phyloP scores from a whole-genome alignment of 2,888 invertebrate species.

The Prionchulus punctatus region DNA sequence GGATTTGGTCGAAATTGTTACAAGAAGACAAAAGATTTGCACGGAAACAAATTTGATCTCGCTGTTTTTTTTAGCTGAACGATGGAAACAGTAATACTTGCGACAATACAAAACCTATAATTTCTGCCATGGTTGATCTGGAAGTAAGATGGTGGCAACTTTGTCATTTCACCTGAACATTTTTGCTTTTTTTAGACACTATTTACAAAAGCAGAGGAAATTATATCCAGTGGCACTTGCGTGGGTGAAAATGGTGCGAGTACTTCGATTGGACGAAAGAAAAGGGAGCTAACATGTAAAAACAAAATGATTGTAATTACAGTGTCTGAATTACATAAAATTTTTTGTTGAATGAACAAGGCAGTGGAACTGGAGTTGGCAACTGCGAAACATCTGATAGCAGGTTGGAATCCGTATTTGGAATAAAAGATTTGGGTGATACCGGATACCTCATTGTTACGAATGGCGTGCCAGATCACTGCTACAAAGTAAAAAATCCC shows the following conservation, averaged over 20 bases:
- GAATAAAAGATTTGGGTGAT: neutral
- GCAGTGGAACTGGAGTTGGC: neutral
- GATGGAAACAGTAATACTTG: neutral
- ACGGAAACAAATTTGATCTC: too few species aligned
- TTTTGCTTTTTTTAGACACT: neutral
- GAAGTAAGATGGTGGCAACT: neutral
- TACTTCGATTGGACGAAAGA: neutral
- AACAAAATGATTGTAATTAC: too few species aligned
- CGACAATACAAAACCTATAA: neutral
- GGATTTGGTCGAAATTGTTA: too few species aligned
- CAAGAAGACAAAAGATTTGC: too few species aligned
- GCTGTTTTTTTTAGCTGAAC: neutral
- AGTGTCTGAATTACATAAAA: too few species aligned
- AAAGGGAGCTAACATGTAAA: too few species aligned
- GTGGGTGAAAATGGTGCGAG: neutral
- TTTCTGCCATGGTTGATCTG: neutral
- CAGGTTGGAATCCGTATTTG: neutral
- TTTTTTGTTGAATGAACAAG: too few species aligned
- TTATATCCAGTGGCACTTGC: neutral
- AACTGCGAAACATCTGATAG: neutral
- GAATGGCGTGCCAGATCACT: slow-evolving; percentile 10
- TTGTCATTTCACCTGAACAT: neutral
- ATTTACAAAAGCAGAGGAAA: neutral
- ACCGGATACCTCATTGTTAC: slow-evolving; percentile 1
- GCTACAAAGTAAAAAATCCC: slow-evolving; percentile 1